These are phyloP conservation scores for Iguana delicatissima DNA, from an alignment of 2,797 vertebrate genomes.

Conservation along the genomic window DNA sequence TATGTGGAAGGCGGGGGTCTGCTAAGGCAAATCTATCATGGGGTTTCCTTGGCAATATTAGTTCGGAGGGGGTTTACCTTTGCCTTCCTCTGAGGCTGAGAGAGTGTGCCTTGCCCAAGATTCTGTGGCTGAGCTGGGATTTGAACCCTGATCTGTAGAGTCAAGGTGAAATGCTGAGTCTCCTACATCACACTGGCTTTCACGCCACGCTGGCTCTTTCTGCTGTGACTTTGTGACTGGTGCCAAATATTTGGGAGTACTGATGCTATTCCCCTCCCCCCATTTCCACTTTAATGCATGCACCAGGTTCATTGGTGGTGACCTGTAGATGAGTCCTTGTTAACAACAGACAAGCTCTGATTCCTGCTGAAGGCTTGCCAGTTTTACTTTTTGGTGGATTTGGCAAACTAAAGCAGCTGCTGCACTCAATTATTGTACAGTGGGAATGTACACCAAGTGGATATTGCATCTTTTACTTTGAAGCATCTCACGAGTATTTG, in stretches of 20 bases:
- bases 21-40: no score
- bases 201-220: no score
- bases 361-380: constrained; percentile 1
- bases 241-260: background rate
- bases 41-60: no score
- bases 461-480: constrained; percentile 18
- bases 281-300: background rate
- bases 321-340: background rate
- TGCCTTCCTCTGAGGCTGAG: no score
- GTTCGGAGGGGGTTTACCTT: no score
- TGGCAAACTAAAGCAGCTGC: constrained; percentile 38
- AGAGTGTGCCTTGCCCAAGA: no score
- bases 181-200: no score
- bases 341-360: constrained; percentile 6
- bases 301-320: background rate
- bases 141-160: no score
- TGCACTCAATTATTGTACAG: constrained; percentile 30
- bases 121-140: no score
- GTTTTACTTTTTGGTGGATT: constrained; percentile 10
- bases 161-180: no score
- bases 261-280: background rate
- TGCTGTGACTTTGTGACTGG: background rate
- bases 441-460: background rate
- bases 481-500: constrained; percentile 2
- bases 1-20: no score